These are phyloP conservation scores for Zoanthus sociatus DNA, from an alignment of 92 coral and sea anemone genomes.

Conservation along the genomic window DNA sequence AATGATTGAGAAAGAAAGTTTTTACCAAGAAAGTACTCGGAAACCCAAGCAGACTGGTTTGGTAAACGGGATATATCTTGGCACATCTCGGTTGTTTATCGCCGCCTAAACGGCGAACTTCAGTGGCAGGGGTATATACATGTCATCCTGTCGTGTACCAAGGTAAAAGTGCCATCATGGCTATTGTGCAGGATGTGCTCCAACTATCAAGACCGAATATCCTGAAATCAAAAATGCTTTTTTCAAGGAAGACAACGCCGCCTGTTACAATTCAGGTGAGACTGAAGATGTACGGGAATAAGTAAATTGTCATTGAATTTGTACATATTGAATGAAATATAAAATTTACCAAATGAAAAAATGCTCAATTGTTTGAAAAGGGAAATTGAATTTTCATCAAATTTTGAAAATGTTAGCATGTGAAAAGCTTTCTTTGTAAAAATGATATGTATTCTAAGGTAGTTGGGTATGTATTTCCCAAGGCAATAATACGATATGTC, in stretches of 20 bases:
- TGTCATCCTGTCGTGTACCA: neutral
- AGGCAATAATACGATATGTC: too few relatives aligned
- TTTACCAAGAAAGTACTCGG: neutral
- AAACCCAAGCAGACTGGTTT: constrained; percentile 13
- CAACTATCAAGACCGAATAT: constrained; percentile 22
- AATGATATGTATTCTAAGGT: too few relatives aligned
- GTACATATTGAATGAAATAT: too few relatives aligned
- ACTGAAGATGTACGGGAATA: neutral
- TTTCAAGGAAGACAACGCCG: constrained; percentile 30
- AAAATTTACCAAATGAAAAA: too few relatives aligned
- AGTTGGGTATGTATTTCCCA: too few relatives aligned
- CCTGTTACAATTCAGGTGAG: constrained; percentile 16
- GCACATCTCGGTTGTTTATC: constrained; percentile 25
- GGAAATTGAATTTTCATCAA: too few relatives aligned
- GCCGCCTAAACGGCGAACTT: neutral
- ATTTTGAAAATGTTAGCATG: too few relatives aligned
- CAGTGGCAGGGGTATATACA: constrained; percentile 43
- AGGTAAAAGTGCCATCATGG: neutral
- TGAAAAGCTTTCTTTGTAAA: too few relatives aligned
- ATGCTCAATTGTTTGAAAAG: too few relatives aligned
- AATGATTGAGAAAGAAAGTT: constrained; percentile 32
- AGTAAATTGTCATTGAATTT: too few relatives aligned
- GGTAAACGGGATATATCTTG: constrained; percentile 22
- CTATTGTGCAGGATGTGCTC: constrained; percentile 41
- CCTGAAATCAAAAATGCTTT: neutral